Evolutionary conservation across 1,140 invertebrate species (phyloP).

Genomic region (Lasaia peninsularis): DNA sequence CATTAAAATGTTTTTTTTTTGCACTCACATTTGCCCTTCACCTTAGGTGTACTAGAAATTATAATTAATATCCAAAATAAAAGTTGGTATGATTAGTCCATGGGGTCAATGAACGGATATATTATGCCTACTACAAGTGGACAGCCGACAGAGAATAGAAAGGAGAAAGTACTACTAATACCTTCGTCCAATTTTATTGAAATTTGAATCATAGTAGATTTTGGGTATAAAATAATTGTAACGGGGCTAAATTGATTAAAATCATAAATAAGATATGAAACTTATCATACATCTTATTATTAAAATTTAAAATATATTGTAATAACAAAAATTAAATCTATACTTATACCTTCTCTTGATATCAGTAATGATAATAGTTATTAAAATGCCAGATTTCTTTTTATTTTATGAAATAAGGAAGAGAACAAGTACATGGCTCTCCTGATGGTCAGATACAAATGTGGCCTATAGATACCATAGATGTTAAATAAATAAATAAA

Average conservation of each 20-base stretch:
- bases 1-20: too few relatives aligned
- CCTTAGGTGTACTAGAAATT: not conserved
- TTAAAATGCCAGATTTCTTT: too few relatives aligned
- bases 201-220: not conserved
- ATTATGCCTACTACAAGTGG: not conserved
- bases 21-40: too few relatives aligned
- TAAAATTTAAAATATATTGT: not conserved
- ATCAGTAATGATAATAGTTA: too few relatives aligned
- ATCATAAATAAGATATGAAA: not conserved
- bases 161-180: constrained; percentile 1
- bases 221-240: constrained; percentile 1
- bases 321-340: not conserved
- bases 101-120: constrained; percentile 1
- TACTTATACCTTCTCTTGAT: too few relatives aligned
- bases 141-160: constrained; percentile 1
- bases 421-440: too few relatives aligned
- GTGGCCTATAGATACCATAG: too few relatives aligned
- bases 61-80: not conserved
- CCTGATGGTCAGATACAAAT: too few relatives aligned
- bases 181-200: not conserved
- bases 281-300: not conserved
- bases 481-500: too few relatives aligned
- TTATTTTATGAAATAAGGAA: too few relatives aligned
- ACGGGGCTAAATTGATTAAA: constrained; percentile 5
- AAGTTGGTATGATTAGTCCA: not conserved